These are phyloP conservation scores for Opisthograptis luteolata DNA, from an alignment of 2,888 invertebrate species.

Conservation along the genomic window DNA sequence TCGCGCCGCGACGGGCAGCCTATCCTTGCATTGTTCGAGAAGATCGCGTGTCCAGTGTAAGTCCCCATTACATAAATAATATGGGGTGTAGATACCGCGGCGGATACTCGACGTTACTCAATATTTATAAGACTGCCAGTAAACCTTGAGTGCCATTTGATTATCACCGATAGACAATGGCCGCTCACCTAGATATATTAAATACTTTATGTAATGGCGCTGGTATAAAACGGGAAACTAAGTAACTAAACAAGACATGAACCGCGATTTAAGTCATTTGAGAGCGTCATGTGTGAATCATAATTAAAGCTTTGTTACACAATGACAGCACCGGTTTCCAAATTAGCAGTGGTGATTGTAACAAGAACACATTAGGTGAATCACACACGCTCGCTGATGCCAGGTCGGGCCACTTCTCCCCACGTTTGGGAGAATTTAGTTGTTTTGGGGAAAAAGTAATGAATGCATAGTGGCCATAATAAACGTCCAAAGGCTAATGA, in stretches of 20 bases:
- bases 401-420: too few species aligned
- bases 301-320: conserved; percentile 51
- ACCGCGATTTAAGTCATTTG: conserved; percentile 11
- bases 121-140: conserved; percentile 61
- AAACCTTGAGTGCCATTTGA: conserved; percentile 59
- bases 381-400: conserved; percentile 73
- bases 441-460: too few species aligned
- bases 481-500: too few species aligned
- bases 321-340: conserved; percentile 54
- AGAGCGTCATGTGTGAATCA: conserved; percentile 54
- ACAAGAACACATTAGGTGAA: conserved; percentile 70
- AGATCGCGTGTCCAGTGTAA: conserved; percentile 78
- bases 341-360: conserved; percentile 61
- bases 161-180: conserved; percentile 55
- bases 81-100: conserved; percentile 66
- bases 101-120: conserved; percentile 59
- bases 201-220: conserved; percentile 43
- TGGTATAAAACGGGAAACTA: conserved; percentile 38
- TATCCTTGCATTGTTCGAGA: conserved; percentile 82
- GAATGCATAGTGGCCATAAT: too few species aligned
- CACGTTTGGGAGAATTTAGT: conserved; percentile 69
- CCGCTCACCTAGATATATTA: conserved; percentile 44
- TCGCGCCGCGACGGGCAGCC: conserved; percentile 59
- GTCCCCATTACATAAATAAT: conserved; percentile 82
- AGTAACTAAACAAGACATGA: conserved; percentile 12